Conservation (phyloP, 2,888 invertebrate species). For the Julus scandinavius region DNA sequence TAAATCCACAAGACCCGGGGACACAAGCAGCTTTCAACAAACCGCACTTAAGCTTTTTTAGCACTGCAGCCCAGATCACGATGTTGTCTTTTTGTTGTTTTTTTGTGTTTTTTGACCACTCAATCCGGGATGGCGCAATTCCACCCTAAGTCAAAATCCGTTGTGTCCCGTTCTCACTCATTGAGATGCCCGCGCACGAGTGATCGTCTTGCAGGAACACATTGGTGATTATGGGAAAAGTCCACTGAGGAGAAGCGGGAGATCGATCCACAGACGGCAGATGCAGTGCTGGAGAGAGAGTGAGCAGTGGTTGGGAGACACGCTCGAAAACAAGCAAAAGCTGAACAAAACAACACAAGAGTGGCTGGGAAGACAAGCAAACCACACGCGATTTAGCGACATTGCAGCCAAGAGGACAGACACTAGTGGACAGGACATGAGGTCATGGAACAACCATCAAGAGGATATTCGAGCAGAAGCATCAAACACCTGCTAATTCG, state of each 20-base stretch:
- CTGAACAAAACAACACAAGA: neutral
- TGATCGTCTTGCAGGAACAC: constrained; percentile 39
- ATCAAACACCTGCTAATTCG: too few relatives aligned
- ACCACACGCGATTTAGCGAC: neutral
- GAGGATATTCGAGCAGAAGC: too few relatives aligned
- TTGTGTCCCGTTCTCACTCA: constrained; percentile 8
- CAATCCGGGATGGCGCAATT: constrained; percentile 11
- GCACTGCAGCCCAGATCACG: neutral
- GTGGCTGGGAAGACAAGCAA: neutral
- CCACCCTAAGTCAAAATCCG: constrained; percentile 14
- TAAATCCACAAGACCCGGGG: neutral
- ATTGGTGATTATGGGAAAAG: constrained; percentile 39
- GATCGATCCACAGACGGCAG: neutral
- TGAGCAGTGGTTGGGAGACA: neutral
- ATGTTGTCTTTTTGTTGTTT: neutral
- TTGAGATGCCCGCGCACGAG: constrained; percentile 35
- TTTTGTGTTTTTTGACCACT: neutral
- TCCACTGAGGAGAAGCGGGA: constrained; percentile 34
- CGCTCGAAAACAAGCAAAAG: neutral
- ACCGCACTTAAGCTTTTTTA: neutral
- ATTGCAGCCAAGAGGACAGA: neutral
- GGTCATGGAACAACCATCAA: too few relatives aligned
- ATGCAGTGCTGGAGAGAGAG: neutral
- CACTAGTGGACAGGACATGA: too few relatives aligned
- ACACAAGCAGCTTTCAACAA: neutral